A percentile compares a stretch with the other conserved stretches of the same genome.
Evolutionary conservation across 2,113 vertebrate genomes (phyloP).

Genomic region (Scolopax mira): DNA sequence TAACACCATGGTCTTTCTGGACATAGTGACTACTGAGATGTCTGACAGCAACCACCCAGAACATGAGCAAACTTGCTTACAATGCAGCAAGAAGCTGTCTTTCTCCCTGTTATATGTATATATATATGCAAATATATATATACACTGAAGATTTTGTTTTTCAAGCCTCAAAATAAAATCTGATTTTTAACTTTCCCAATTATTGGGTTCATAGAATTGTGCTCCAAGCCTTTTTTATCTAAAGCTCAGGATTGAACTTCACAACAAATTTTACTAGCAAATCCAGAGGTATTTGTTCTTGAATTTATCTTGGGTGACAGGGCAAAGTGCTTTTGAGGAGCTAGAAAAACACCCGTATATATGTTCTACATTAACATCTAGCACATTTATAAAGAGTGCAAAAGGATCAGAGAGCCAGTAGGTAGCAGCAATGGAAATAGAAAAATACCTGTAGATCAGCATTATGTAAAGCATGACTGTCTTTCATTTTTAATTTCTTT

Average conservation of each 20-base stretch:
- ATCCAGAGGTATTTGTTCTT: neutral
- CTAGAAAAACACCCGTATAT: neutral
- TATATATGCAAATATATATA: neutral
- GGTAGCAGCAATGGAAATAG: neutral
- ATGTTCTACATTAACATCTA: neutral
- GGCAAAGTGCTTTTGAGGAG: neutral
- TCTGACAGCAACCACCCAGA: neutral
- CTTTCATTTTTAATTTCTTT: neutral
- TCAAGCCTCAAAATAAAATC: neutral
- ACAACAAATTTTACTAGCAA: neutral
- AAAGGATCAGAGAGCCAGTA: neutral
- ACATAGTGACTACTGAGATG: neutral
- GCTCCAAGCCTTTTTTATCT: neutral
- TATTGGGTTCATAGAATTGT: neutral
- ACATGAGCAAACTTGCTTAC: neutral
- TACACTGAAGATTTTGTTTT: neutral
- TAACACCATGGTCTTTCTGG: neutral
- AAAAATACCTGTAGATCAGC: neutral
- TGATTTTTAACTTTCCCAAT: neutral
- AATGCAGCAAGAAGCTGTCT: neutral
- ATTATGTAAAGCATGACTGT: neutral
- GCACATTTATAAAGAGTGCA: neutral
- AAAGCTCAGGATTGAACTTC: neutral
- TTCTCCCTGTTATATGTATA: neutral
- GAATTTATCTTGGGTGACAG: neutral